Evolutionary conservation across 2,888 invertebrate genomes (phyloP).

Genomic region (Eremobia ochroleuca): DNA sequence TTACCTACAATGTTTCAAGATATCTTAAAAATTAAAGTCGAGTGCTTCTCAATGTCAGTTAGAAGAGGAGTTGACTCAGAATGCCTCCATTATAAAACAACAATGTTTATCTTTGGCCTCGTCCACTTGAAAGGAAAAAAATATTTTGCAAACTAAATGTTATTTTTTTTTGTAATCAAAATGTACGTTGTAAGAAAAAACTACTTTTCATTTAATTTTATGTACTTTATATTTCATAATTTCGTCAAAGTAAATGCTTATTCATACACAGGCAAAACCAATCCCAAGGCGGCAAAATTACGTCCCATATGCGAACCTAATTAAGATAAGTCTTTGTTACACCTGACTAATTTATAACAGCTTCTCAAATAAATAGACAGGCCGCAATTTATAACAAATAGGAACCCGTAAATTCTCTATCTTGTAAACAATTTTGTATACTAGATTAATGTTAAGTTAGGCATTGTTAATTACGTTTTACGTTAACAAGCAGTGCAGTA

Average conservation of each 20-base stretch:
- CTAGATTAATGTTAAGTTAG: constrained; percentile 31
- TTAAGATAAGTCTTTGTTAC: constrained; percentile 26
- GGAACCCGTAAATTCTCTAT: constrained; percentile 20
- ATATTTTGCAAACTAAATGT: constrained; percentile 18
- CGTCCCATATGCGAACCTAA: constrained; percentile 19
- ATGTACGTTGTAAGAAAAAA: neutral
- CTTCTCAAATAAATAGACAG: constrained; percentile 45
- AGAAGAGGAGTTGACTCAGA: constrained; percentile 48
- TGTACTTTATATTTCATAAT: neutral
- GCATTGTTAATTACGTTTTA: constrained; percentile 57
- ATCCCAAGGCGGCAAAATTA: constrained; percentile 14
- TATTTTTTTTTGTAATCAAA: constrained; percentile 10
- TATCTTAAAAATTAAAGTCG: constrained; percentile 59
- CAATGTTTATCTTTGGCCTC: constrained; percentile 39
- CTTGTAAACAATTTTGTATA: constrained; percentile 33
- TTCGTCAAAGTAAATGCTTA: neutral
- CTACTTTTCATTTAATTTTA: neutral
- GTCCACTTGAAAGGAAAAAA: constrained; percentile 21
- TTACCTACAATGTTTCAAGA: constrained; percentile 62
- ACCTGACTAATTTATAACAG: constrained; percentile 40
- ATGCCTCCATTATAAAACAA: constrained; percentile 49
- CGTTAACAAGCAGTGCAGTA: constrained; percentile 67
- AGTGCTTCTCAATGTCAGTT: constrained; percentile 64
- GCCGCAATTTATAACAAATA: constrained; percentile 32
- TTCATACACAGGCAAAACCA: constrained; percentile 17